Conservation (phyloP, 1,140 invertebrate species). For the Bombus sibiricus region DNA sequence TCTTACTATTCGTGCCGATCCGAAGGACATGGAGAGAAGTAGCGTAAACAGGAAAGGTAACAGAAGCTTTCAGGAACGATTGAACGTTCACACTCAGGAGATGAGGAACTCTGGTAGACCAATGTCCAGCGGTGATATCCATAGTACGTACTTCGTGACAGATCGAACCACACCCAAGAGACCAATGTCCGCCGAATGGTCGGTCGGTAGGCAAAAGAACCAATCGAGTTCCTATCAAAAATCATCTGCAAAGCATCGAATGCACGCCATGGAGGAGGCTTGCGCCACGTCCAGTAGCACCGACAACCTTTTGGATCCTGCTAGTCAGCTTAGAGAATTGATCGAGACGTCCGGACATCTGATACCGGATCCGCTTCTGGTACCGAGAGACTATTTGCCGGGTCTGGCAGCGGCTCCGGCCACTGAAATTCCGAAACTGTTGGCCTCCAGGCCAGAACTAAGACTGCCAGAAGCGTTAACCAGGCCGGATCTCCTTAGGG, state of each 20-base stretch:
- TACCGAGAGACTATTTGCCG: slow-evolving; percentile 89
- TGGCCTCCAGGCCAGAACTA: slow-evolving; percentile 87
- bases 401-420: slow-evolving; percentile 88
- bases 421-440: slow-evolving; percentile 88
- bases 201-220: slow-evolving; percentile 21
- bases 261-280: slow-evolving; percentile 13
- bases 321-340: slow-evolving; percentile 89
- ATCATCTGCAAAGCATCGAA: neutral
- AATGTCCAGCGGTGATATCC: slow-evolving; percentile 68
- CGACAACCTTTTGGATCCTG: slow-evolving; percentile 82
- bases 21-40: slow-evolving; percentile 20
- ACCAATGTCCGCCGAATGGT: slow-evolving; percentile 68
- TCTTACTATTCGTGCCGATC: neutral
- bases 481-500: slow-evolving; percentile 87
- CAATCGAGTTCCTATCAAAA: slow-evolving; percentile 49
- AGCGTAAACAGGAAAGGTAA: neutral
- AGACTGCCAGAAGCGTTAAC: slow-evolving; percentile 88
- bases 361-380: slow-evolving; percentile 90
- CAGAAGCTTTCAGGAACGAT: slow-evolving; percentile 52
- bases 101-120: slow-evolving; percentile 46
- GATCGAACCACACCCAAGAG: slow-evolving; percentile 61
- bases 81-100: slow-evolving; percentile 45
- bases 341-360: slow-evolving; percentile 87
- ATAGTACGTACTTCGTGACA: slow-evolving; percentile 53
- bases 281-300: slow-evolving; percentile 60